phyloP scores from a whole-genome alignment of 2,113 vertebrate genomes.

The Neomonachus schauinslandi region DNA sequence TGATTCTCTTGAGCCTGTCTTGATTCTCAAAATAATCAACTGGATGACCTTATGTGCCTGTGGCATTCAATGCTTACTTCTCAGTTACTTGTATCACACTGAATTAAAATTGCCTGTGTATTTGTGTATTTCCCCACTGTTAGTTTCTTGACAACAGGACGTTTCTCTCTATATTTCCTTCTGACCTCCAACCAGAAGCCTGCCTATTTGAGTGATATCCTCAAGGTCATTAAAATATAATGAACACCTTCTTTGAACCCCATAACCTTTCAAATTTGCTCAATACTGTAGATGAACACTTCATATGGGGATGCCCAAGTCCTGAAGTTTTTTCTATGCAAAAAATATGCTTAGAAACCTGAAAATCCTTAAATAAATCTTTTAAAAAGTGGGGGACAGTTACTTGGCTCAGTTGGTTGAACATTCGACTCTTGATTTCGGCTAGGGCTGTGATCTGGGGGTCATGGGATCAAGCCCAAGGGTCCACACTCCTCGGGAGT shows the following conservation, averaged over 20 bases:
- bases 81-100: not conserved
- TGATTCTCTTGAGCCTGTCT: not conserved
- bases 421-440: not conserved
- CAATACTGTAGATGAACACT: not conserved
- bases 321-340: not conserved
- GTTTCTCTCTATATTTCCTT: not conserved
- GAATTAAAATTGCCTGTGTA: not conserved
- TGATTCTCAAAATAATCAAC: slow-evolving; percentile 24
- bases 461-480: not conserved
- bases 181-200: not conserved
- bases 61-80: not conserved
- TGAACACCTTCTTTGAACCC: not conserved
- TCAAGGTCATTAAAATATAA: not conserved
- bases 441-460: not conserved
- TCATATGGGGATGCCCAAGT: not conserved
- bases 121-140: not conserved
- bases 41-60: not conserved
- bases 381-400: not conserved
- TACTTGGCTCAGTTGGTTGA: not conserved
- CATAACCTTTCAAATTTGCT: not conserved
- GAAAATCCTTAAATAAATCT: not conserved
- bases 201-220: not conserved
- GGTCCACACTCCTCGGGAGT: not conserved
- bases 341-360: not conserved
- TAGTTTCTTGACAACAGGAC: not conserved